Percentiles rank a stretch among this genome's conserved stretches.
phyloP scores from a whole-genome alignment of 2,797 vertebrate species.

The Pantherophis vulpinus region DNA sequence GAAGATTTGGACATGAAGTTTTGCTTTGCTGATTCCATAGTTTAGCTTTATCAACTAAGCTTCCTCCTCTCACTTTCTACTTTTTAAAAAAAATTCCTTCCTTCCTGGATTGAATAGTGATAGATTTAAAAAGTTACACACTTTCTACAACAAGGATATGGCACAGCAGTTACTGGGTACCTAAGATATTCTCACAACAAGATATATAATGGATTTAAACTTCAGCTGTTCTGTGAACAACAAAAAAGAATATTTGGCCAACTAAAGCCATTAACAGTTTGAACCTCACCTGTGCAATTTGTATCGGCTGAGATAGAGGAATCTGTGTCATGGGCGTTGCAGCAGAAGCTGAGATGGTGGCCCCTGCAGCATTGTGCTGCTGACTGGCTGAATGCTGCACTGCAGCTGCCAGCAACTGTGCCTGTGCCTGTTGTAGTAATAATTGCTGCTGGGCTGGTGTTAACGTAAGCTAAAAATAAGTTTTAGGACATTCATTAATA shows the following conservation, averaged over 20 bases:
- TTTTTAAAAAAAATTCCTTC: background rate
- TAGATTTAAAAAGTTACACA: constrained; percentile 4
- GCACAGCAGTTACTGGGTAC: background rate
- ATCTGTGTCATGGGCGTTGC: constrained; percentile 97
- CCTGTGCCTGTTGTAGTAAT: constrained; percentile 96
- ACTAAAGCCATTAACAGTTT: constrained; percentile 16
- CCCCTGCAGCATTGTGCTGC: constrained; percentile 93
- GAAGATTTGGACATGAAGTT: background rate
- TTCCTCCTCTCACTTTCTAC: background rate
- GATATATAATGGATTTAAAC: too few relatives aligned
- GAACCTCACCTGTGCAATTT: constrained; percentile 86
- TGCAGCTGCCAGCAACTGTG: constrained; percentile 93
- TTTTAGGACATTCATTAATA: constrained; percentile 54
- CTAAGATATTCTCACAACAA: background rate
- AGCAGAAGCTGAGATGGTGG: constrained; percentile 96
- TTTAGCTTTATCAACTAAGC: background rate
- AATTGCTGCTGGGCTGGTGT: constrained; percentile 96
- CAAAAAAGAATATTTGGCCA: background rate
- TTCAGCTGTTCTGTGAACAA: background rate
- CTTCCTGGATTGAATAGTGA: background rate
- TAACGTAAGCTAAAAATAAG: constrained; percentile 85
- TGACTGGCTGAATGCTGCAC: constrained; percentile 96
- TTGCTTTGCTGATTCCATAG: background rate
- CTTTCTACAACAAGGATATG: background rate
- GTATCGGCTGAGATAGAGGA: constrained; percentile 96